Conservation (phyloP, 2,888 invertebrate genomes). For the Synergus gifuensis region DNA sequence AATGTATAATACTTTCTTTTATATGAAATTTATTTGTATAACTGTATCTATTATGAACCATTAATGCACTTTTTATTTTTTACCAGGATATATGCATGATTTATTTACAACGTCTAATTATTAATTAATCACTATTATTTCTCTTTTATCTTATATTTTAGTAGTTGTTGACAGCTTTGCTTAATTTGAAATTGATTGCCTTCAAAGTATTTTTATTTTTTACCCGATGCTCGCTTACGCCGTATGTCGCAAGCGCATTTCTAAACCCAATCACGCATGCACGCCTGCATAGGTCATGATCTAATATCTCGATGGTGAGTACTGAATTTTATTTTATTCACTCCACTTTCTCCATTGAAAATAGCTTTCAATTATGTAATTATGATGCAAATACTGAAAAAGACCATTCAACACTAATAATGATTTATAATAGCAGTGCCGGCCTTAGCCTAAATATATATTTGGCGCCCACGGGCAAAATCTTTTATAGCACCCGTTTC, state of each 20-base stretch:
- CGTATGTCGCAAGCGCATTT: slow-evolving; percentile 60
- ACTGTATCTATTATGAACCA: background rate
- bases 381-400: background rate
- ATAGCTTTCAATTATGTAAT: background rate
- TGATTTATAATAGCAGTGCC: background rate
- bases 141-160: background rate
- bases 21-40: too few species aligned
- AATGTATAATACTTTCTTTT: background rate
- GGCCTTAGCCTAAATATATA: too few species aligned
- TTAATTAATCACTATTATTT: background rate
- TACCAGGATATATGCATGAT: slow-evolving; percentile 30
- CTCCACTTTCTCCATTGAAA: background rate
- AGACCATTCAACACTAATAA: background rate
- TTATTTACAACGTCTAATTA: background rate
- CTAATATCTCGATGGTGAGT: slow-evolving; percentile 70
- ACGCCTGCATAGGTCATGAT: slow-evolving; percentile 57
- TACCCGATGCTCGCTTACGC: slow-evolving; percentile 49
- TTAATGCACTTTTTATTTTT: slow-evolving; percentile 18
- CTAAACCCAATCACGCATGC: slow-evolving; percentile 63
- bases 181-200: background rate
- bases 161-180: background rate
- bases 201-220: slow-evolving; percentile 41
- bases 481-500: too few species aligned
- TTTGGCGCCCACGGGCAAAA: too few species aligned
- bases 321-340: slow-evolving; percentile 41